phyloP scores from a whole-genome alignment of 2,113 vertebrate species.

The Climacteris rufus region DNA sequence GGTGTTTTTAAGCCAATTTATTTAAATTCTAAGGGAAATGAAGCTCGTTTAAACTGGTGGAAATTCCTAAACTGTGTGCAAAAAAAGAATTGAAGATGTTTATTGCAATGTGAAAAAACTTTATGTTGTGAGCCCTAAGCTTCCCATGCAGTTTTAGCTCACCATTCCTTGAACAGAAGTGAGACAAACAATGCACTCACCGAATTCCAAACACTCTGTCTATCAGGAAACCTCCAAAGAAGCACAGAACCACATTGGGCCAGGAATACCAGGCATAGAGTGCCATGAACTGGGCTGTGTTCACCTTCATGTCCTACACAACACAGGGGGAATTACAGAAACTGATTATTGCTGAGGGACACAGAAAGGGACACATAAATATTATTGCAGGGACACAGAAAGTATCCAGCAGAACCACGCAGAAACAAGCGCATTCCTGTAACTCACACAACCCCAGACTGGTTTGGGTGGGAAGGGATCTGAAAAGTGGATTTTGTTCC shows the following conservation, averaged over 20 bases:
- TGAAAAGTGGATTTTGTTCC: background rate
- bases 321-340: fast-evolving
- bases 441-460: fast-evolving
- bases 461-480: too few relatives aligned
- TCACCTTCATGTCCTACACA: constrained; percentile 87
- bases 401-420: fast-evolving
- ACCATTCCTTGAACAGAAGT: fast-evolving
- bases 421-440: fast-evolving
- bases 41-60: fast-evolving
- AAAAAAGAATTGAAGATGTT: fast-evolving
- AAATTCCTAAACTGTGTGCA: fast-evolving
- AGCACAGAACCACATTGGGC: constrained; percentile 96
- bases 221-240: constrained; percentile 93
- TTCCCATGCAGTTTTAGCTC: fast-evolving
- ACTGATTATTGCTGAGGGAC: fast-evolving
- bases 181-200: constrained; percentile 41
- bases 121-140: fast-evolving
- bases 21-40: background rate
- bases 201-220: constrained; percentile 94
- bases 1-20: fast-evolving
- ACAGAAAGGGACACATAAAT: too few relatives aligned
- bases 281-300: constrained; percentile 89
- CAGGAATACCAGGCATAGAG: constrained; percentile 98
- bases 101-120: fast-evolving
- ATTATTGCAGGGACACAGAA: fast-evolving